phyloP scores from a whole-genome alignment of 2,113 vertebrate species.

The Heliornis fulica region DNA sequence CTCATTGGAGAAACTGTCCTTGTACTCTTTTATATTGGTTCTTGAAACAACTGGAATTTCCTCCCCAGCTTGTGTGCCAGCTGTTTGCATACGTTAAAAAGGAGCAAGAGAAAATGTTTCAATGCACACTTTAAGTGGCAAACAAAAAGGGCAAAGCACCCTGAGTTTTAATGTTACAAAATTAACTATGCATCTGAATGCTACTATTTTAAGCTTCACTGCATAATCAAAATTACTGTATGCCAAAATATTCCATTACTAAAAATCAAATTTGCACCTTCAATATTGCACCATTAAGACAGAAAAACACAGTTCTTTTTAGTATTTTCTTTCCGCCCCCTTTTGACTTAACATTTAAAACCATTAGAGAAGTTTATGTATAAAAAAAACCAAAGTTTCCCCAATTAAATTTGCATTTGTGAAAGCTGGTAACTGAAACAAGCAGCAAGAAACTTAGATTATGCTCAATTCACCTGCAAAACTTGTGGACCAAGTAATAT shows the following conservation, averaged over 20 bases:
- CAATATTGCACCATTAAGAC: neutral
- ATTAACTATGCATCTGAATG: neutral
- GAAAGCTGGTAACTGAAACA: neutral
- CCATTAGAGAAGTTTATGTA: neutral
- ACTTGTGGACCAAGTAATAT: slow-evolving; percentile 96
- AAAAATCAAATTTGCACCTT: neutral
- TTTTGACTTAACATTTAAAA: neutral
- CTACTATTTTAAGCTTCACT: neutral
- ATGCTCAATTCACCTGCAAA: slow-evolving; percentile 84
- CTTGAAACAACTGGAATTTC: slow-evolving; percentile 92
- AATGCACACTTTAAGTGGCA: neutral
- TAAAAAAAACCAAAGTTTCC: neutral
- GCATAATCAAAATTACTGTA: neutral
- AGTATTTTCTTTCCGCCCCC: neutral
- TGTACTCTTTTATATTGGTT: slow-evolving; percentile 95
- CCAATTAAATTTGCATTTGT: neutral
- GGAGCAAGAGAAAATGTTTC: neutral
- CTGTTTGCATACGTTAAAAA: slow-evolving; percentile 60
- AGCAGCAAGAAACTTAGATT: neutral
- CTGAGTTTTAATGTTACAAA: neutral
- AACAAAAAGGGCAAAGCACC: neutral
- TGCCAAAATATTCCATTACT: neutral
- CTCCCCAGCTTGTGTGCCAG: slow-evolving; percentile 93
- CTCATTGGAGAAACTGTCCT: slow-evolving; percentile 98
- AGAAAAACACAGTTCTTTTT: rapidly evolving